These are phyloP conservation scores for Lethrus apterus DNA, from an alignment of 1,140 invertebrate species.

Conservation along the genomic window DNA sequence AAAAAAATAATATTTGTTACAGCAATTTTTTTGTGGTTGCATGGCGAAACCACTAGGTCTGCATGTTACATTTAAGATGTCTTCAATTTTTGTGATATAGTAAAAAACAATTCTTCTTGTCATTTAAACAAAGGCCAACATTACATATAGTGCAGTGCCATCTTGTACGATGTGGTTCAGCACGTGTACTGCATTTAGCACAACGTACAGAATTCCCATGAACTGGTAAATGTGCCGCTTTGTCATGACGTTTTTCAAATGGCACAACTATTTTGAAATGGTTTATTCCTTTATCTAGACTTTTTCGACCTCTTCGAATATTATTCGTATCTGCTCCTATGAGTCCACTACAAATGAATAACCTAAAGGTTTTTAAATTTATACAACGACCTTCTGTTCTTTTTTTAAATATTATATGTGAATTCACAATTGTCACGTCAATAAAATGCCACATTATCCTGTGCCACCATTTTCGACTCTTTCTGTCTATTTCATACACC, in stretches of 20 bases:
- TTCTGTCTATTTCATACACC: constrained; percentile 35
- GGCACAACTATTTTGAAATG: constrained; percentile 8
- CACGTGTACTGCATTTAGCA: background rate
- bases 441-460: constrained; percentile 24
- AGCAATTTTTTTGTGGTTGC: no score
- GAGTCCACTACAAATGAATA: constrained; percentile 19
- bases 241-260: background rate
- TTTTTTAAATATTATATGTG: constrained; percentile 21
- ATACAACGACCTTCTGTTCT: constrained; percentile 3
- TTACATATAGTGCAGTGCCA: background rate
- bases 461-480: constrained; percentile 36
- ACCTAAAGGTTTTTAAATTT: constrained; percentile 19
- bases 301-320: background rate
- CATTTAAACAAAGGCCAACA: constrained; percentile 8
- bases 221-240: background rate
- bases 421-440: constrained; percentile 20
- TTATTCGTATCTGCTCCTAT: constrained; percentile 11
- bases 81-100: no score
- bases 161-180: background rate
- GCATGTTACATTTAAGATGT: no score
- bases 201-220: background rate
- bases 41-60: no score
- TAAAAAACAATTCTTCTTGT: constrained; percentile 6
- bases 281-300: background rate
- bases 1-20: no score